phyloP scores from a whole-genome alignment of 2,888 invertebrate species.

The Barypeithes pellucidus region DNA sequence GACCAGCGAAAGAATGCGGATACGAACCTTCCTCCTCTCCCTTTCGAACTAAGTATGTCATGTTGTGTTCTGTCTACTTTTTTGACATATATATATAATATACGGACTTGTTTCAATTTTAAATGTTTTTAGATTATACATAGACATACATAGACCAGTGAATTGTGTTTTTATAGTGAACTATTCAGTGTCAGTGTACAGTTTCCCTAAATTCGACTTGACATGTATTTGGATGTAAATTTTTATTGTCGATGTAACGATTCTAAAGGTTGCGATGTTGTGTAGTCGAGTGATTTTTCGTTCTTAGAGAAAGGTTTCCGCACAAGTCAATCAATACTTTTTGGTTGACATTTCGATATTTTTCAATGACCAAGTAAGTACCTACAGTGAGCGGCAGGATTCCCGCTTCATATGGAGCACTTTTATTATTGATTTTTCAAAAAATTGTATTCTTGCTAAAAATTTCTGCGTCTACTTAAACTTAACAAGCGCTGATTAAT shows the following conservation, averaged over 20 bases:
- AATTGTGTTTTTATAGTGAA: slow-evolving; percentile 52
- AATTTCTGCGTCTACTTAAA: no score
- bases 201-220: slow-evolving; percentile 33
- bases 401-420: no score
- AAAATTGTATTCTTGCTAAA: no score
- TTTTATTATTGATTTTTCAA: no score
- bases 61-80: slow-evolving; percentile 39
- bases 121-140: slow-evolving; percentile 51
- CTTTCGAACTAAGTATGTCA: slow-evolving; percentile 13
- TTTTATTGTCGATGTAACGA: slow-evolving; percentile 34
- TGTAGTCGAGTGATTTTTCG: slow-evolving; percentile 7
- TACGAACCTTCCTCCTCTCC: slow-evolving; percentile 12
- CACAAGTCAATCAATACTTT: no score
- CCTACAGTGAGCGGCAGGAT: no score
- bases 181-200: slow-evolving; percentile 50
- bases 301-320: no score
- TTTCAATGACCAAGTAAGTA: no score
- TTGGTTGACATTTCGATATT: no score
- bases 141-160: slow-evolving; percentile 47
- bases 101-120: slow-evolving; percentile 50
- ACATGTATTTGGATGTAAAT: slow-evolving; percentile 38
- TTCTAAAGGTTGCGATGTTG: slow-evolving; percentile 5
- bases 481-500: no score
- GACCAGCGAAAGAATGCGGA: slow-evolving; percentile 35
- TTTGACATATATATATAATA: slow-evolving; percentile 22